Evolutionary conservation across 1,140 invertebrate species (phyloP), one percentile per base, ranked within the genome.

Genomic region (Camponotus floridanus): DNA sequence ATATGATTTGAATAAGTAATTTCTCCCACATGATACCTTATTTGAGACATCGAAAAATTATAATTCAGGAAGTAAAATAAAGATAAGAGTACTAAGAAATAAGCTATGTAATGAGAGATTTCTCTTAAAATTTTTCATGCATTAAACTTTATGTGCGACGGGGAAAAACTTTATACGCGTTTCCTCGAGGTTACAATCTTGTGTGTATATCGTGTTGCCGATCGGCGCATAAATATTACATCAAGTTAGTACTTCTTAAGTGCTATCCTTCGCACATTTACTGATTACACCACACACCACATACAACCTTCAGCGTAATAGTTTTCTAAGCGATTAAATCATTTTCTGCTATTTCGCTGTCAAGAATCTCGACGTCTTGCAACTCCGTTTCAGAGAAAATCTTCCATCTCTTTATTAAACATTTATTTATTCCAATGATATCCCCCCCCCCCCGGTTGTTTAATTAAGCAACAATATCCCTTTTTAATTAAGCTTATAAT

Each of bases 301-400:
- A 36, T 1, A 71, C 67, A 36, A 68, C 26, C 55, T 83, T 83
- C 79, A 83, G 31, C 39, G 68, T 83, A 83, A 83, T 73, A 73
- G 31, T 83, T 73, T 83, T 73, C 79, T 48, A 83, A 61, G 48
- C 79, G 55, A 73, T 83, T 83, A 73, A 83, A 83, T 68, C 39
- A 73, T 83, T 83, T 83, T 83, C 79, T 83, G 79, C 79, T 71
- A 61, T 48, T 61, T 83, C 79, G 70, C 39, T 73, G 45, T 36
- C 31, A 26, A 5, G 39, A 18, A 11, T 45, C 55, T 73, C 73
- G 11, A 61, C 36, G 33, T 59, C 9, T 45, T 51, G 65, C 39
- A 39, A 9, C 0, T 18, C 36, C 26, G 13, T 70, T 18, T 57
- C 55, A 45, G 39, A 15, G 45, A 48, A 48, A 8, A 73, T 73